Percentiles rank a stretch among this genome's conserved stretches.
Evolutionary conservation across 2,888 invertebrate species (phyloP).

Genomic region (Pemphredon lugubris): DNA sequence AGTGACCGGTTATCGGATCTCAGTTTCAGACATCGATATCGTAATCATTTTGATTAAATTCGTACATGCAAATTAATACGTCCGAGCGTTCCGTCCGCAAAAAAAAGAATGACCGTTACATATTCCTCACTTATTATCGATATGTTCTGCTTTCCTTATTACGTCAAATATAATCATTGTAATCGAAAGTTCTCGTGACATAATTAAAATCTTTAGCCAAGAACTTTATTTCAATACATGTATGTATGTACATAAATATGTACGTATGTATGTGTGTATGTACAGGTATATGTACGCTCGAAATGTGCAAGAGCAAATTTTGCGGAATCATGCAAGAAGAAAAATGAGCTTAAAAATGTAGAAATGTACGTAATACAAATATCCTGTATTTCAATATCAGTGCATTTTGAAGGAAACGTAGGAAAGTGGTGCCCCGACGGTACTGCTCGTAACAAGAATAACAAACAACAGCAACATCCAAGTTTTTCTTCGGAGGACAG

Average conservation of each 20-base stretch:
- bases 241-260: no score
- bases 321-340: conserved; percentile 22
- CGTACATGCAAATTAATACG: neutral
- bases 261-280: no score
- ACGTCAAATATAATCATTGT: conserved; percentile 14
- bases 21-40: conserved; percentile 26
- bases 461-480: conserved; percentile 19
- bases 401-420: conserved; percentile 43
- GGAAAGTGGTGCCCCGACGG: conserved; percentile 44
- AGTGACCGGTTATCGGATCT: conserved; percentile 25
- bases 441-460: conserved; percentile 26
- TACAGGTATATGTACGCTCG: conserved; percentile 30
- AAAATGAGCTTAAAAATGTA: conserved; percentile 43
- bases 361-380: conserved; percentile 36
- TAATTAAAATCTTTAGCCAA: conserved; percentile 60
- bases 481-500: conserved; percentile 10
- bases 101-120: no score
- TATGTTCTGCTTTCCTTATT: conserved; percentile 30
- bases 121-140: conserved; percentile 38
- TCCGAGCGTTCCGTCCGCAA: no score
- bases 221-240: conserved; percentile 53
- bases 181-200: conserved; percentile 36
- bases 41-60: conserved; percentile 9
- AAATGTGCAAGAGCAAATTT: conserved; percentile 54
- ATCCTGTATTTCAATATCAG: conserved; percentile 53